Base-by-base conservation (phyloP, 2,113 vertebrate genomes). In the Atractosteus spatula region DNA sequence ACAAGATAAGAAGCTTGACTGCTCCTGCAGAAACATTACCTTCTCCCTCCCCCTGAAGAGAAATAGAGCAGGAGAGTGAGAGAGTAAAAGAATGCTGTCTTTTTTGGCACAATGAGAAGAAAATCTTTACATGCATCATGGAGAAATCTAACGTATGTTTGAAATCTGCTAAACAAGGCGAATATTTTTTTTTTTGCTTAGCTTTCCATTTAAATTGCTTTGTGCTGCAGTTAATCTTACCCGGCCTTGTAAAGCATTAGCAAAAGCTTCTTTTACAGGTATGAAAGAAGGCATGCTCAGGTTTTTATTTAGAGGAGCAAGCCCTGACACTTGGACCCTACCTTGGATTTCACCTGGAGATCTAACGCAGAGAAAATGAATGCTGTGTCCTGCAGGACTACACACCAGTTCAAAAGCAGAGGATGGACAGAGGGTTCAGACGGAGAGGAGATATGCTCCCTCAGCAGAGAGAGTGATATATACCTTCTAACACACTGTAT, bases 1-100 rank as follows among this genome's bases (percentile, higher is more conserved):
- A 41, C 17, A 3, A 14, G 54, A 59, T 59, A 69, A 69, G 42
- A 69, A 14, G 13, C 14, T 13, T 57, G 54, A 59, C 3, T n/a
- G 54, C 68, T 55, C 55, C 29, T 12, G 14, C 16, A 13, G 45
- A 13, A 66, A 55, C 12, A 7, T 68, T 10, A 55, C 44, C 75
- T 62, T 78, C 71, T 73, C 70, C 79, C 43, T 42, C 55, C 79
- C 42, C 69, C 63, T 43, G 74, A 66, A 62, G 68, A 75, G 44
- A 73, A 77, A 72, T n/a, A 63, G 57, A 76, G 56, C 59, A 16
- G 70, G 64, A 73, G 78, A 62, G 70, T 75, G 44, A 73, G 76
- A 72, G 29, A 62, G 55, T 41, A 8, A 51, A 54, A 41, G 41
- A 57, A 10, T 69, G 55, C 66, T 47, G 54, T 57, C 41, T 3